Evolutionary conservation across 1,140 invertebrate species (phyloP), one percentile per base, ranked within the genome.

Genomic region (Ceratina australensis): DNA sequence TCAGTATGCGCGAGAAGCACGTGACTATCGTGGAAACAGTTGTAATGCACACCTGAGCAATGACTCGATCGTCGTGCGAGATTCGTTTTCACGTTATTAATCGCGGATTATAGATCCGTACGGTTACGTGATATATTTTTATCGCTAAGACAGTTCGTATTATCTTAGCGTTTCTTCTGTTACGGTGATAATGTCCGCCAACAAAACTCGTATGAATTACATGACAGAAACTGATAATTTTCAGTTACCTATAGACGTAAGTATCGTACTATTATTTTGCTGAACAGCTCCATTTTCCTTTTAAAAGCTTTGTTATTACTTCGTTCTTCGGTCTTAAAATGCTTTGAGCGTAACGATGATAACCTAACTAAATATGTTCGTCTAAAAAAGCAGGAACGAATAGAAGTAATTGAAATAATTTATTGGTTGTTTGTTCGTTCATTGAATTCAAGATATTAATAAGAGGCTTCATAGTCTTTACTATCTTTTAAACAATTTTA

Each of bases 221-320:
- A 63, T 72, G 60, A 64, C 42, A 72, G 69, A 78, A 20, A n/a
- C 13, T 13, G 75, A 64, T 15, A 64, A 42, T 50, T 26, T 65
- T 33, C 77, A 74, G 13, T 79, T 79, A 15, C 77, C 77, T 10
- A 52, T 74, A 65, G 77, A 79, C 42, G 77, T 79, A 50, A 79
- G 71, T 79, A 1, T 26, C 12, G 54, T 13, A 18, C 33, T 56
- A 69, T 56, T 33, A n/a, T 56, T 20, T 24, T 47, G n/a, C 7
- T 47, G 12, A 3, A 13, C 10, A 28, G 33, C 33, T 42, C 33
- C 33, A 42, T 42, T 7, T 26, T 66, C 24, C 2, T 7, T 50
- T 66, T 16, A 18, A 49, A 18, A 61, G 1, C 0, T 13, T 10
- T 10, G 65, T 57, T 1, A 3, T 72, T 13, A 59, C 56, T 54